Evolutionary conservation across 2,888 invertebrate genomes (phyloP).

Genomic region (Patella pellucida): DNA sequence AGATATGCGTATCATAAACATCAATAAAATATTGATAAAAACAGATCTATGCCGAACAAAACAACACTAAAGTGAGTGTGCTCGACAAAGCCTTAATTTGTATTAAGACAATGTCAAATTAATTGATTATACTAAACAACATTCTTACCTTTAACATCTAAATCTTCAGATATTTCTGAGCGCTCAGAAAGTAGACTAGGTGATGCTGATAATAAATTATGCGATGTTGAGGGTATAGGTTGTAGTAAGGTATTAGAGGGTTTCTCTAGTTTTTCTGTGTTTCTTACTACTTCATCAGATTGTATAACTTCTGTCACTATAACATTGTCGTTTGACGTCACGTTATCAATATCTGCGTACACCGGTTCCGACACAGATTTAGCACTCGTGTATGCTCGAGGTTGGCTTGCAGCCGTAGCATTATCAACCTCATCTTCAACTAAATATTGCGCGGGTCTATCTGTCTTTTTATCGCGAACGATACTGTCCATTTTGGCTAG

Average conservation of each 20-base stretch:
- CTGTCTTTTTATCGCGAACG: conserved; percentile 31
- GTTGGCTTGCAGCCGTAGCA: not conserved
- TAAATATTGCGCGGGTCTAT: not conserved
- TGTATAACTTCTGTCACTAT: conserved; percentile 2
- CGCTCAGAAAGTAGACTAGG: not conserved
- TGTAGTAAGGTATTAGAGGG: not conserved
- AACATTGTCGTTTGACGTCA: not conserved
- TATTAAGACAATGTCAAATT: too few species aligned
- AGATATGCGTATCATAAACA: too few species aligned
- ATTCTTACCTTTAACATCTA: conserved; percentile 1
- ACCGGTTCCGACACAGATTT: not conserved
- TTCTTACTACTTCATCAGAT: not conserved
- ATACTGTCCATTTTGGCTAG: conserved; percentile 39
- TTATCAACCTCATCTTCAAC: not conserved
- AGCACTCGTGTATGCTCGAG: not conserved
- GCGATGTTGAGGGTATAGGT: conserved; percentile 2
- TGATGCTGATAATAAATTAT: conserved; percentile 5
- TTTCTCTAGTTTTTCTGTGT: not conserved
- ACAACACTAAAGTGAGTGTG: too few species aligned
- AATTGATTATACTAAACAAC: not conserved
- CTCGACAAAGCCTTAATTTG: too few species aligned
- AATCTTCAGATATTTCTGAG: conserved; percentile 4
- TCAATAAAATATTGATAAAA: too few species aligned
- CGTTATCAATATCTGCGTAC: not conserved
- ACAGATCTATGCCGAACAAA: too few species aligned